Evolutionary conservation across 2,113 vertebrate genomes (phyloP), one percentile per base, ranked within the genome.

Genomic region (Albula glossodonta): DNA sequence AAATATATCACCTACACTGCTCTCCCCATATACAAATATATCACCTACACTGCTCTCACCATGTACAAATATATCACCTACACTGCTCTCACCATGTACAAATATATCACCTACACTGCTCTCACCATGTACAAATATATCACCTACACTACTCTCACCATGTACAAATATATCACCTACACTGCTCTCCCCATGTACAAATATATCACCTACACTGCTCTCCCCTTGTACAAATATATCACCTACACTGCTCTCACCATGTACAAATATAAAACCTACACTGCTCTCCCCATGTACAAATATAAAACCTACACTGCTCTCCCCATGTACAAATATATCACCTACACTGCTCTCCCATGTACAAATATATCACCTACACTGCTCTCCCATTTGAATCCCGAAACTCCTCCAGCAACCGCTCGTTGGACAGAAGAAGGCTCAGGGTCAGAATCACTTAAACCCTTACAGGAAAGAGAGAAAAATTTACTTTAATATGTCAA

Each of bases 341-440:
- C 31, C 31, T 41, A 41, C 31, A 41, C 31, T 41, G 31, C 31
- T 41, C 31, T 41, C 31, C 31, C 31, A 41, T 41, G 31, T 41
- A 41, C 31, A 41, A 12, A 7, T 56, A 70, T 81, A 88, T 93
- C 93, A 56, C 96, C 97, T 91, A 97, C 97, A 8, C 96, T 96
- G 11, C 96, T 97, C 78, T 97, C 97, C 98, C 98, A 99, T 92
- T 98, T 98, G 96, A 98, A 98, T 83, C 96, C 96, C 86, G 97
- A 96, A 91, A 96, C 96, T 56, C 97, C 96, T 95, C 96, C 97
- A 82, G 96, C 95, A 94, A 97, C 97, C 93, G 98, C 94, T 89
- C 97, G 97, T 1, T 56, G 53, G 93, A 97, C 94, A 88, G 97
- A 97, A 91, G 97, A 99, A 17, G 98, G 97, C 92, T 99, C 98